Percentiles rank a stretch among this genome's conserved stretches.
Conservation (phyloP, 2,888 invertebrate genomes). For the Hartigia nigra region DNA sequence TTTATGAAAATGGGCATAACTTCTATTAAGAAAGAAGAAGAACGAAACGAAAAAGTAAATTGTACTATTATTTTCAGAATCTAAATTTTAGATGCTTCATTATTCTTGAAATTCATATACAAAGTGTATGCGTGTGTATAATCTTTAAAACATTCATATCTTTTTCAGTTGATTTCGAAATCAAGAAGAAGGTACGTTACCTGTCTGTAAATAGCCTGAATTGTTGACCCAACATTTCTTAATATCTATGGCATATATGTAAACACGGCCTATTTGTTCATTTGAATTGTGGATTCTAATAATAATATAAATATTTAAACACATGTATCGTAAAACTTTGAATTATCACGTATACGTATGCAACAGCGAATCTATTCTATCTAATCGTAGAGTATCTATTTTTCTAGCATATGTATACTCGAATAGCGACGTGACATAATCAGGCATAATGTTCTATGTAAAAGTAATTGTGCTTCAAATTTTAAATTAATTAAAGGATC, state of each 20-base stretch:
- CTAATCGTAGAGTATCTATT: not conserved
- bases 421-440: not conserved
- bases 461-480: not conserved
- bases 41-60: not conserved
- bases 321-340: not conserved
- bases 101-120: not conserved
- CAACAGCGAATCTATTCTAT: not conserved
- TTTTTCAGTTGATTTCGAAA: not conserved
- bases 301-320: not conserved
- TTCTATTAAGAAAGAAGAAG: not conserved
- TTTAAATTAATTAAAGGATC: not conserved
- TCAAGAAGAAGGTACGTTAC: not conserved
- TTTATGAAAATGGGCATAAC: not conserved
- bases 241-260: not conserved
- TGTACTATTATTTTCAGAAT: not conserved
- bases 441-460: not conserved
- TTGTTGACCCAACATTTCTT: not conserved
- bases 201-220: not conserved
- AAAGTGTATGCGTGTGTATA: not conserved
- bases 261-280: not conserved
- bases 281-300: not conserved
- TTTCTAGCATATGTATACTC: not conserved
- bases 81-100: not conserved
- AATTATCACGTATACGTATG: not conserved
- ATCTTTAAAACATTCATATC: not conserved